phyloP scores from a whole-genome alignment of 2,888 invertebrate genomes.

The Rutpela maculata region DNA sequence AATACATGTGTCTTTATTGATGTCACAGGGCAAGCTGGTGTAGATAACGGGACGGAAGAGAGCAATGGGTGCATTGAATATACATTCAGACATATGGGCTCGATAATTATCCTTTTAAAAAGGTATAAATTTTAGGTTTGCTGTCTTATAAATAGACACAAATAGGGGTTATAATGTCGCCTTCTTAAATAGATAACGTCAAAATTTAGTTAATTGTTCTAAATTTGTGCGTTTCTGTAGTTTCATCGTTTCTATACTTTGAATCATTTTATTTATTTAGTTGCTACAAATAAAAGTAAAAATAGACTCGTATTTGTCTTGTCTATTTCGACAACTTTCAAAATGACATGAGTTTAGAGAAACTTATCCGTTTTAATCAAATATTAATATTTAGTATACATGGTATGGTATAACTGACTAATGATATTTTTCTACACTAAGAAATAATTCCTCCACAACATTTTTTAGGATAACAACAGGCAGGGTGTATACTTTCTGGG shows the following conservation, averaged over 20 bases:
- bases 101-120: slow-evolving; percentile 65
- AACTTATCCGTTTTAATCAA: too few species aligned
- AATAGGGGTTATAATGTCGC: slow-evolving; percentile 37
- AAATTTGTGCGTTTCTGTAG: background rate
- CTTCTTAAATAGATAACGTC: slow-evolving; percentile 37
- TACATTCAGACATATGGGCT: slow-evolving; percentile 62
- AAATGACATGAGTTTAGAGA: too few species aligned
- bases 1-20: slow-evolving; percentile 56
- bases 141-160: slow-evolving; percentile 52
- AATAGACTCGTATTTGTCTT: too few species aligned
- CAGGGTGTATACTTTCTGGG: too few species aligned
- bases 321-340: too few species aligned
- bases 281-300: too few species aligned
- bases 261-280: background rate
- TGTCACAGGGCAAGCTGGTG: slow-evolving; percentile 40
- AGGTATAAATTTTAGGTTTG: slow-evolving; percentile 59
- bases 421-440: too few species aligned
- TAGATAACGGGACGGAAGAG: slow-evolving; percentile 16
- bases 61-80: slow-evolving; percentile 54
- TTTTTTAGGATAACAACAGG: too few species aligned
- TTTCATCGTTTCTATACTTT: background rate
- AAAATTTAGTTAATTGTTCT: slow-evolving; percentile 21
- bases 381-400: too few species aligned
- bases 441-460: too few species aligned
- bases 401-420: too few species aligned